Percentiles rank a stretch among this genome's conserved stretches.
Conservation (phyloP, 2,888 invertebrate genomes). For the Strigamia transsilvanica region DNA sequence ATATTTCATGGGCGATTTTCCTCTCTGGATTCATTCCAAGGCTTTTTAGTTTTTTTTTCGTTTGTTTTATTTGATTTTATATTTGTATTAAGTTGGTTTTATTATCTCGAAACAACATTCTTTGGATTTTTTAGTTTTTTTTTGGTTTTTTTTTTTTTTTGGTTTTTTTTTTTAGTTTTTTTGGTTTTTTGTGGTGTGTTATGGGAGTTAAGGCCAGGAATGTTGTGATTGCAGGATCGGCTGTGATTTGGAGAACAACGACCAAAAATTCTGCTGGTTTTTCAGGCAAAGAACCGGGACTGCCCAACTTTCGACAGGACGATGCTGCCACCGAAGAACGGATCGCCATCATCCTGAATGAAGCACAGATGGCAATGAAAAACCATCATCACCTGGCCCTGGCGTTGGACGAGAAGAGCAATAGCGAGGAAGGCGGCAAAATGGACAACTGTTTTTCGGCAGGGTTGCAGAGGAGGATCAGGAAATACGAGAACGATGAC, state of each 20-base stretch:
- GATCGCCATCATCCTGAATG: conserved; percentile 89
- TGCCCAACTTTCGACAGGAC: conserved; percentile 73
- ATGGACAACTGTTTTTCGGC: conserved; percentile 52
- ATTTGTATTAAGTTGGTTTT: neutral
- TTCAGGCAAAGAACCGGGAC: conserved; percentile 76
- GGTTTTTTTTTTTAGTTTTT: neutral
- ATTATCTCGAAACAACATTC: neutral
- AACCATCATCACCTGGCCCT: conserved; percentile 61
- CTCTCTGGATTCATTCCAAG: too few species aligned
- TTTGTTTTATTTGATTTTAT: conserved; percentile 1
- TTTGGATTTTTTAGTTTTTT: neutral
- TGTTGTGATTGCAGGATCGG: conserved; percentile 52
- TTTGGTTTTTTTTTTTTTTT: neutral
- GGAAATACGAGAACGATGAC: conserved; percentile 91
- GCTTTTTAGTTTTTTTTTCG: neutral
- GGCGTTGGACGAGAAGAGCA: conserved; percentile 58
- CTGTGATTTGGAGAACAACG: conserved; percentile 51
- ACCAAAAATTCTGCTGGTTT: conserved; percentile 54
- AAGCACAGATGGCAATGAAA: conserved; percentile 91
- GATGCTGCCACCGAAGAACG: conserved; percentile 85
- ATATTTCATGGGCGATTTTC: neutral
- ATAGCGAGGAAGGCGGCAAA: conserved; percentile 52
- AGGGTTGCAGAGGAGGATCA: conserved; percentile 71
- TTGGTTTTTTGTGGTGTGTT: conserved; percentile 28
- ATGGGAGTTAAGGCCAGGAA: conserved; percentile 41